phyloP scores from a whole-genome alignment of 2,888 invertebrate genomes.

The Ferrisia virgata region DNA sequence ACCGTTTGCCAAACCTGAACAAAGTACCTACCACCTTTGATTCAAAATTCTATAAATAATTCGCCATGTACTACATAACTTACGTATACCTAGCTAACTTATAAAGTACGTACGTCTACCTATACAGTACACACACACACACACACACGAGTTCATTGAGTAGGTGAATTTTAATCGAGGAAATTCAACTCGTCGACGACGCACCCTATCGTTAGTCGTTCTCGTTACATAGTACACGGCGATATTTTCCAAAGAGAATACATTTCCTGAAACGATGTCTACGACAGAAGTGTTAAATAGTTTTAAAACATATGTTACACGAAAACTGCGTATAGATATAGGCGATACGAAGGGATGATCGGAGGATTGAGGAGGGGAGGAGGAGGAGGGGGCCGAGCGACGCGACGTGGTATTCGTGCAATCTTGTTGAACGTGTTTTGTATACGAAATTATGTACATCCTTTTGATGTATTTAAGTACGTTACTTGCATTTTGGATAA shows the following conservation, averaged over 20 bases:
- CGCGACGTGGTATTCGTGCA: constrained; percentile 1
- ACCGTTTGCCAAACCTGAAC: not conserved
- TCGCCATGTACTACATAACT: not conserved
- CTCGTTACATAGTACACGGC: too few relatives aligned
- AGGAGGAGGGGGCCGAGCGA: not conserved
- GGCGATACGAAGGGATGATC: not conserved
- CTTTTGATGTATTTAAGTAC: constrained; percentile 32
- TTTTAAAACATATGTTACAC: constrained; percentile 24
- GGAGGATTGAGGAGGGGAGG: not conserved
- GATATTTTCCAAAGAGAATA: constrained; percentile 9
- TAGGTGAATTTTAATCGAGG: not conserved
- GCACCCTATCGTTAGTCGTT: not conserved
- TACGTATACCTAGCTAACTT: too few relatives aligned
- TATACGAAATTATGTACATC: constrained; percentile 23
- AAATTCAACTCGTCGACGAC: not conserved
- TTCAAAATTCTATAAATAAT: constrained; percentile 14
- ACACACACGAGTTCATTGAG: not conserved
- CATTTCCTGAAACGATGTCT: constrained; percentile 5
- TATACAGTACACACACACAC: not conserved
- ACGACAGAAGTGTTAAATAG: constrained; percentile 30
- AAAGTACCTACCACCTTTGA: not conserved
- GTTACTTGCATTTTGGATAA: constrained; percentile 25
- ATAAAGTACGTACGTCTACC: too few relatives aligned
- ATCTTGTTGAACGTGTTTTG: constrained; percentile 22
- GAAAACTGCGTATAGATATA: too few relatives aligned